A percentile compares a stretch with the other conserved stretches of the same genome.
These are phyloP conservation scores for Myotis lucifugus DNA, from an alignment of 2,113 vertebrate species.

Conservation along the genomic window DNA sequence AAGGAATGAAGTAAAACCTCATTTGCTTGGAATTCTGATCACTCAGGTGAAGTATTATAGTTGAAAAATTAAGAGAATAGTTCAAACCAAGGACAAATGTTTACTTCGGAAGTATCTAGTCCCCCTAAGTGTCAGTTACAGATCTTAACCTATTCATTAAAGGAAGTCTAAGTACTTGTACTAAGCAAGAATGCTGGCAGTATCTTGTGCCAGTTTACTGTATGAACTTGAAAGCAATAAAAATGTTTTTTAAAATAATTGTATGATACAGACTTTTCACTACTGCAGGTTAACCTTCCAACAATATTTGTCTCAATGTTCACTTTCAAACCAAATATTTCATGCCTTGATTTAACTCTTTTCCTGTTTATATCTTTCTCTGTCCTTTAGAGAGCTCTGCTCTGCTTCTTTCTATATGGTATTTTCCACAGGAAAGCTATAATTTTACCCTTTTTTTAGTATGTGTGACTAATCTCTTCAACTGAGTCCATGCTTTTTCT, in stretches of 20 bases:
- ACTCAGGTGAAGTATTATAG: constrained; percentile 23
- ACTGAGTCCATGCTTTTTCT: not conserved
- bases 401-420: not conserved
- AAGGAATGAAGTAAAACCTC: constrained; percentile 36
- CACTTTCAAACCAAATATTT: constrained; percentile 31
- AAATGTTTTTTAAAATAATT: constrained; percentile 67
- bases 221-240: constrained; percentile 76
- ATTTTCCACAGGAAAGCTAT: constrained; percentile 19
- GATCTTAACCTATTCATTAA: constrained; percentile 62
- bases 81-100: constrained; percentile 22
- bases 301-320: constrained; percentile 43
- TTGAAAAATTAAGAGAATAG: constrained; percentile 12
- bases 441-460: not conserved
- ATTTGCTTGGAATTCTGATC: constrained; percentile 45
- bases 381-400: not conserved
- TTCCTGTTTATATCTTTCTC: not conserved
- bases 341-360: constrained; percentile 27
- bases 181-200: constrained; percentile 60
- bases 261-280: constrained; percentile 74
- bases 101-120: constrained; percentile 54
- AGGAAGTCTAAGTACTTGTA: constrained; percentile 55
- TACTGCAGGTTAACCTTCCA: constrained; percentile 57
- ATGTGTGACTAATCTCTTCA: not conserved
- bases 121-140: constrained; percentile 62
- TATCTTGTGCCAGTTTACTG: constrained; percentile 63